Evolutionary conservation across 2,888 invertebrate species (phyloP).

Genomic region (Epinotia demarniana): DNA sequence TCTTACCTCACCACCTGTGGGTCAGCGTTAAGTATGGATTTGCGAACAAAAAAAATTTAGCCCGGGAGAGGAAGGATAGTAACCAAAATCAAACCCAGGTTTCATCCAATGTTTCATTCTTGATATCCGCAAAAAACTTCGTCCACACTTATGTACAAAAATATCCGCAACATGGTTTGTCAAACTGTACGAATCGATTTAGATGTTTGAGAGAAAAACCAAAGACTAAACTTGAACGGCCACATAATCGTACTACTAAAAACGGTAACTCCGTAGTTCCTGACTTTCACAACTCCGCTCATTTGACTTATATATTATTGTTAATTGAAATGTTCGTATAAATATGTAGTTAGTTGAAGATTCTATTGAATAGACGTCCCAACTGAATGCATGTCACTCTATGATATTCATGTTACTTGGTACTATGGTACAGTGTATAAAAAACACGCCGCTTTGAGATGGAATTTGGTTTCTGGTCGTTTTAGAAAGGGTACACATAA

Average conservation of each 20-base stretch:
- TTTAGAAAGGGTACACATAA: too few relatives aligned
- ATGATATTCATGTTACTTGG: background rate
- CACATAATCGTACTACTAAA: constrained; percentile 10
- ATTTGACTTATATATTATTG: constrained; percentile 24
- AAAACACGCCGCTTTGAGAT: background rate
- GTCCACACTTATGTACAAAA: too few relatives aligned
- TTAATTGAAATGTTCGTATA: constrained; percentile 25
- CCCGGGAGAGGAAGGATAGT: too few relatives aligned
- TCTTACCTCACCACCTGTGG: too few relatives aligned
- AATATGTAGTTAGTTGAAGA: constrained; percentile 1
- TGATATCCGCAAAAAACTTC: too few relatives aligned
- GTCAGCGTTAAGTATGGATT: too few relatives aligned
- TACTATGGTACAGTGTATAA: too few relatives aligned
- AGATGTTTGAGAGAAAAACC: constrained; percentile 1
- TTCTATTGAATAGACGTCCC: constrained; percentile 2
- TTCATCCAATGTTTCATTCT: too few relatives aligned
- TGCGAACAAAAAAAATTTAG: too few relatives aligned
- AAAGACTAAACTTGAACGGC: background rate
- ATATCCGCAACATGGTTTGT: too few relatives aligned
- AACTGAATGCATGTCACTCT: background rate
- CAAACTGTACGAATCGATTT: background rate
- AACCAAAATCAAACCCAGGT: too few relatives aligned
- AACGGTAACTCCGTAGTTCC: constrained; percentile 23
- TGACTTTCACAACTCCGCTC: constrained; percentile 24
- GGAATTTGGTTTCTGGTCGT: background rate